Evolutionary conservation across 2,888 invertebrate genomes (phyloP), one percentile per base, ranked within the genome.

Genomic region (Cephus nigrinus): DNA sequence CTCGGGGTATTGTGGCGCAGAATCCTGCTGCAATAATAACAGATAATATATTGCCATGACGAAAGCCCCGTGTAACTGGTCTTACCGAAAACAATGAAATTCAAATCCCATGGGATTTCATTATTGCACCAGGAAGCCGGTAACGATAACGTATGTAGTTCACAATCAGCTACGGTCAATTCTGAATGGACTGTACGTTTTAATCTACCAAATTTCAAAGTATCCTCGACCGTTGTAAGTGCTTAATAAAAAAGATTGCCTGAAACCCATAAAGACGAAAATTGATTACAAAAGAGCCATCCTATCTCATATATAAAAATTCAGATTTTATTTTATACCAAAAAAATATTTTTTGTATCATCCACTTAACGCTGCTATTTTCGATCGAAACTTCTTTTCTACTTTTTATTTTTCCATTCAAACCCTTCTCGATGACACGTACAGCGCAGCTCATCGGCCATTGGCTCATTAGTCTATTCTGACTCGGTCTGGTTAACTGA

Each of bases 401-500:
- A 34, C 4, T 4, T 15, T 36, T 40, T n/a, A 32, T 23, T 40
- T 55, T 68, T 68, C 31, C 34, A 23, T 36, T 31, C 5, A 33
- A 55, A 23, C 32, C 15, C 55, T 55, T 55, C 73, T 76, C 69
- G 31, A 76, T 73, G 76, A 76, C 76, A 73, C 35, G 74, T 69
- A 69, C 68, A 73, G 68, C 35, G 68, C 12, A 55, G 68, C 68
- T 68, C 69, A 69, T 73, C 40, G 33, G 15, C 40, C 23, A 5
- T 40, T 55, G 55, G 23, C 87, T 88, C 89, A 90, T 90, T 90
- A 90, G 86, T 83, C 84, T 81, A 80, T 80, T 84, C 85, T 84
- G 76, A 86, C 85, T 85, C 86, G 87, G 85, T 86, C 86, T 84
- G 87, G 87, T 89, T 88, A 87, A 86, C 87, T 89, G 89, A 90